Percentiles rank a stretch among this genome's conserved stretches.
Evolutionary conservation across 2,113 vertebrate genomes (phyloP).

Genomic region (Calyptommatus sinebrachiatus): DNA sequence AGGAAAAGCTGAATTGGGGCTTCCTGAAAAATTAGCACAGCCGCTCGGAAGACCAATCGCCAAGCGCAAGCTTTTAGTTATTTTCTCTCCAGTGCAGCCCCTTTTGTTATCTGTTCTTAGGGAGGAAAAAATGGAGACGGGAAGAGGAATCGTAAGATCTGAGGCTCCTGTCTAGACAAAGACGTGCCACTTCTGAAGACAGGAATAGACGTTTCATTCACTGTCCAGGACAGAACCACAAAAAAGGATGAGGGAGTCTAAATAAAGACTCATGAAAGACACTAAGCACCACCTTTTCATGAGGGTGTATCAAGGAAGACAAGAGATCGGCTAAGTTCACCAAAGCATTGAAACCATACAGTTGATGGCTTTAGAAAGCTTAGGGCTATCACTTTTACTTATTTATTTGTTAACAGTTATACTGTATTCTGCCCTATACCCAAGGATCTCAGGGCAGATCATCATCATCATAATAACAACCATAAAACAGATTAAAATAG

Average conservation of each 20-base stretch:
- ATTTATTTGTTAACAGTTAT: too few relatives aligned
- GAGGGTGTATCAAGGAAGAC: too few relatives aligned
- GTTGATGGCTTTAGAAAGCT: too few relatives aligned
- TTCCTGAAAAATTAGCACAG: slow-evolving; percentile 17
- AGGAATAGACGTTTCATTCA: background rate
- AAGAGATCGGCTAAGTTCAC: too few relatives aligned
- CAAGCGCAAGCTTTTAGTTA: background rate
- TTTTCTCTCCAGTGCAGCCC: background rate
- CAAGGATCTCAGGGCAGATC: too few relatives aligned
- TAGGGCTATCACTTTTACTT: too few relatives aligned
- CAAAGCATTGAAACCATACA: background rate
- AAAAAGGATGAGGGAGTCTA: background rate
- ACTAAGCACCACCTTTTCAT: background rate
- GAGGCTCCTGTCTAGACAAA: slow-evolving; percentile 7
- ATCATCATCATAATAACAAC: too few relatives aligned
- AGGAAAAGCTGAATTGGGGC: background rate
- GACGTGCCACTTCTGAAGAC: background rate
- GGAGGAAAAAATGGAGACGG: too few relatives aligned
- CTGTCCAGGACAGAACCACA: background rate
- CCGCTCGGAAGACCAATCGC: slow-evolving; percentile 29
- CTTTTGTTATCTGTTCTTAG: background rate
- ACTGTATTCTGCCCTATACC: too few relatives aligned
- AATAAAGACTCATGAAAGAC: background rate
- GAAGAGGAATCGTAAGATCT: background rate
- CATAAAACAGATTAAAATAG: too few relatives aligned